Evolutionary conservation across 2,113 vertebrate species (phyloP), one percentile per base, ranked within the genome.

Genomic region (Oxygymnocypris stewartii): DNA sequence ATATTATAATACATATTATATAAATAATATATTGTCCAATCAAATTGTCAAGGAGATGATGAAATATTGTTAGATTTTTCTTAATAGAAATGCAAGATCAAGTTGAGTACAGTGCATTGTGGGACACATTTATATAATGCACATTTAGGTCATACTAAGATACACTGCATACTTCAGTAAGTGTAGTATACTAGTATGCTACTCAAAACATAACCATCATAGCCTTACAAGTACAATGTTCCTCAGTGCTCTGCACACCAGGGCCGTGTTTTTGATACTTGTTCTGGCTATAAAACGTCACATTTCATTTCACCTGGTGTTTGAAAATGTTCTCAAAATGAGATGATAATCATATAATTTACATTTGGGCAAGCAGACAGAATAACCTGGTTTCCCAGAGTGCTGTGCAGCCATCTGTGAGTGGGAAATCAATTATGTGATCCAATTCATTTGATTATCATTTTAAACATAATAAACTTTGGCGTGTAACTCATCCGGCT

Each of bases 321-420:
- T 35, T 79, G 18, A 37, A 79, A 49, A 79, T 57, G 49, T n/a
- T 80, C 35, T 61, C 57, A 44, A 25, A 80, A 80, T 80, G 35
- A n/a, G 57, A 80, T 44, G 23, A 79, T 80, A 25, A 80, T 77
- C 6, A 16, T 37, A 40, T 40, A 35, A n/a, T 42, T 80, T 61
- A 42, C 37, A 42, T 42, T 63, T 63, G 37, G 13, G 12, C 20
- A 80, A 63, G 31, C 6, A 63, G 78, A 44, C 37, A 63, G 57
- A 80, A 80, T 80, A 80, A 4, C 35, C 23, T 42, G 35, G 20
- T 42, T 59, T 80, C 23, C 35, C 35, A 80, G 44, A 11, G 77
- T 61, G 54, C 54, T n/a, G 73, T 47, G 73, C 51, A 57, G 28
- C 77, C 77, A 79, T 79, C 77, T 80, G 37, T 80, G 78, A 80